These are phyloP conservation scores for Yponomeuta malinellus DNA, from an alignment of 2,888 invertebrate species.

Conservation along the genomic window DNA sequence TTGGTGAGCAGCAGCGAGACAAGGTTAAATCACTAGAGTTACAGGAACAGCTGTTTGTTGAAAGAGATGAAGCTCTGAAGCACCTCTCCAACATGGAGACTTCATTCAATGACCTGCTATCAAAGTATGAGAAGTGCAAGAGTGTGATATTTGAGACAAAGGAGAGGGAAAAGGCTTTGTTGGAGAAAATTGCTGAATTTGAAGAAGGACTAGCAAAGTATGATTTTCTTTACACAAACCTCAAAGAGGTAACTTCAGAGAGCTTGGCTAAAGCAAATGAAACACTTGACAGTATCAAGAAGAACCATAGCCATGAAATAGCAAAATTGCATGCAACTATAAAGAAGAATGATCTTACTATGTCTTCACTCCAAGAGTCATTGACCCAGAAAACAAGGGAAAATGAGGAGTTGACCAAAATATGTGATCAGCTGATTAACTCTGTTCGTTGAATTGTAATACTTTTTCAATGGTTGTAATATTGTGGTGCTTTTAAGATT, in stretches of 20 bases:
- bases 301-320: conserved; percentile 84
- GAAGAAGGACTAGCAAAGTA: conserved; percentile 82
- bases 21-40: conserved; percentile 67
- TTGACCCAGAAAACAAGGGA: conserved; percentile 91
- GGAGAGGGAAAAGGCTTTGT: conserved; percentile 79
- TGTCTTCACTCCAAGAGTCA: conserved; percentile 86
- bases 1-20: conserved; percentile 82
- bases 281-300: conserved; percentile 84
- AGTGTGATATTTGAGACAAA: conserved; percentile 66
- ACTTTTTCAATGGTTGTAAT: neutral
- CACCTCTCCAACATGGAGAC: conserved; percentile 77
- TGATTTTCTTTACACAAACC: conserved; percentile 87
- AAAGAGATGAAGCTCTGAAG: conserved; percentile 75
- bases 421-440: conserved; percentile 94
- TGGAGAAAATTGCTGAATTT: conserved; percentile 80
- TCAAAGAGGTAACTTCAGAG: conserved; percentile 90
- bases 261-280: conserved; percentile 84
- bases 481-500: conserved; percentile 3
- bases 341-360: conserved; percentile 91
- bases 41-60: conserved; percentile 63
- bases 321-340: conserved; percentile 89
- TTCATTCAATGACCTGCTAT: conserved; percentile 78
- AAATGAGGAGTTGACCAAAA: conserved; percentile 90
- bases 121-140: conserved; percentile 80
- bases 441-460: conserved; percentile 44